These are phyloP conservation scores for Pristionchus japonicus DNA, from an alignment of 2,888 invertebrate genomes.

Conservation along the genomic window DNA sequence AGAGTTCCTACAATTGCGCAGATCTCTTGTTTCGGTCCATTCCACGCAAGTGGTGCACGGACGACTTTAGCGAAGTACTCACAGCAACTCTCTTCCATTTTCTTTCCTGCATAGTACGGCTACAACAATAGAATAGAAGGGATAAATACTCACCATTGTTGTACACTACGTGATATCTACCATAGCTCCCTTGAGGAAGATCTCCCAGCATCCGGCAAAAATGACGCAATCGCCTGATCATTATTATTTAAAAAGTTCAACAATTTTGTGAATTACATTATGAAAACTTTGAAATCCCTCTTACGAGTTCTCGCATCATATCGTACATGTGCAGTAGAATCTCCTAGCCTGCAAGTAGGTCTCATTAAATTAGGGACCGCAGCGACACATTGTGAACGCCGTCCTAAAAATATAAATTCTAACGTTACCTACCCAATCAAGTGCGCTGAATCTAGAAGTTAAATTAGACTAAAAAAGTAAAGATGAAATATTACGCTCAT, in stretches of 20 bases:
- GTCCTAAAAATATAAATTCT: too few species aligned
- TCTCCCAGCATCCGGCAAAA: not conserved
- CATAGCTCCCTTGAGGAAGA: not conserved
- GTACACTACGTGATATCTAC: not conserved
- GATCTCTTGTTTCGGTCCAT: slow-evolving; percentile 4
- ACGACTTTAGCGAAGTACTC: not conserved
- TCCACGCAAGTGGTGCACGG: not conserved
- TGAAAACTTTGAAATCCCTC: slow-evolving; percentile 3
- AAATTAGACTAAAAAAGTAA: too few species aligned
- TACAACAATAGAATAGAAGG: too few species aligned
- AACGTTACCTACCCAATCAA: too few species aligned
- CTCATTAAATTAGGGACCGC: too few species aligned
- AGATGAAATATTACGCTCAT: too few species aligned
- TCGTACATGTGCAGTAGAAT: not conserved
- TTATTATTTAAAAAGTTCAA: not conserved
- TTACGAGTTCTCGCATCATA: not conserved
- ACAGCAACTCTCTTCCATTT: not conserved
- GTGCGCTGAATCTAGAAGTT: too few species aligned
- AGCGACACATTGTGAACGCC: too few species aligned
- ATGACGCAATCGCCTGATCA: not conserved
- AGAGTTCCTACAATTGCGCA: slow-evolving; percentile 5
- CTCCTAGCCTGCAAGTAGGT: not conserved
- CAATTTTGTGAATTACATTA: not conserved
- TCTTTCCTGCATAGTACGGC: not conserved
- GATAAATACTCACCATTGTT: not conserved